Conservation (phyloP, 2,888 invertebrate genomes). For the Nymphalis c-album region DNA sequence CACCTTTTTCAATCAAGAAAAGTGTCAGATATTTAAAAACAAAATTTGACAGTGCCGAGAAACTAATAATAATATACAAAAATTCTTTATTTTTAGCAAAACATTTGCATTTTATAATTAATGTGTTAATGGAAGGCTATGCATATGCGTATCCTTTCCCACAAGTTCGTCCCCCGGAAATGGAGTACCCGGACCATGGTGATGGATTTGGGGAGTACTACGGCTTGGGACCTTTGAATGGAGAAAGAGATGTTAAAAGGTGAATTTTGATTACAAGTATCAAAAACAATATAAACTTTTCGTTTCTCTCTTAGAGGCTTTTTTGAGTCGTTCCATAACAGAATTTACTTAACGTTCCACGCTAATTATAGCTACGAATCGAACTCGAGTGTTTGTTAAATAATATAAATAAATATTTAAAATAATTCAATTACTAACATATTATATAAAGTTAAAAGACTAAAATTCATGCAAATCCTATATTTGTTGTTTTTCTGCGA, state of each 20-base stretch:
- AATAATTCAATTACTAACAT: no score
- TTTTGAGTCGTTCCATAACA: no score
- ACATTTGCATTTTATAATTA: conserved; percentile 41
- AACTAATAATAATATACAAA: conserved; percentile 37
- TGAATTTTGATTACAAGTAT: conserved; percentile 27
- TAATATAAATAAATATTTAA: no score
- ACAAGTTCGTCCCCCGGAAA: conserved; percentile 48
- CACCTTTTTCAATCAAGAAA: background rate
- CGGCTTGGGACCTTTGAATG: conserved; percentile 53
- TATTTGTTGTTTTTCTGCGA: no score
- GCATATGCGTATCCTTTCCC: conserved; percentile 60
- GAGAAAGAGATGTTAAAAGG: conserved; percentile 49
- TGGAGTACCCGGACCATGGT: conserved; percentile 65
- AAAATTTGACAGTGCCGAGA: conserved; percentile 33
- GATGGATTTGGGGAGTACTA: conserved; percentile 71
- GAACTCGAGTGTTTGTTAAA: no score
- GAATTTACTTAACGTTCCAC: no score
- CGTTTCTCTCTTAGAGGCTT: no score
- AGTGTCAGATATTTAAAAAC: conserved; percentile 16
- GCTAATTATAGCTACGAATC: no score
- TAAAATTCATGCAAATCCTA: no score
- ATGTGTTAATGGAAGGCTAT: conserved; percentile 62
- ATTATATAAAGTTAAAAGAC: no score
- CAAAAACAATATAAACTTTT: no score
- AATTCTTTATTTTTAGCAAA: conserved; percentile 44